Conservation (phyloP, 2,797 vertebrate species). For the Lutjanus argentimaculatus region DNA sequence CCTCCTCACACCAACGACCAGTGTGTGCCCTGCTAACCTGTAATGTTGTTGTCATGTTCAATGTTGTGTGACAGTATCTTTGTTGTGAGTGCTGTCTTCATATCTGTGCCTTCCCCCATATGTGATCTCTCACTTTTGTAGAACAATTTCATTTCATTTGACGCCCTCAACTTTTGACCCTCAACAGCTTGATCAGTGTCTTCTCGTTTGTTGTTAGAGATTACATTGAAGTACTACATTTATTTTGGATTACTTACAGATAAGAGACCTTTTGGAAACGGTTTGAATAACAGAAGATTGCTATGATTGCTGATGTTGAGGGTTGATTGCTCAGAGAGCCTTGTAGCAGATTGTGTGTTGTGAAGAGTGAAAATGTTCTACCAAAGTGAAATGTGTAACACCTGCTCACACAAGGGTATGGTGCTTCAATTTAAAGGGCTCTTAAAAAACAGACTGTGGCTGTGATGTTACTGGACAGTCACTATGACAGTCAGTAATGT, state of each 20-base stretch:
- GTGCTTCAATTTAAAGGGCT: neutral
- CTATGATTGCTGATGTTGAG: neutral
- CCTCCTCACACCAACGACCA: slow-evolving; percentile 63
- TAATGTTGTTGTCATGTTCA: slow-evolving; percentile 42
- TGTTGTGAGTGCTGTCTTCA: slow-evolving; percentile 37
- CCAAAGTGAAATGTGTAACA: slow-evolving; percentile 29
- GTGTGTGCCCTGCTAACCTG: slow-evolving; percentile 64
- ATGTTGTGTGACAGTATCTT: slow-evolving; percentile 40
- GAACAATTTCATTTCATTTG: slow-evolving; percentile 49
- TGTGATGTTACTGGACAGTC: slow-evolving; percentile 18
- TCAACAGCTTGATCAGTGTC: neutral
- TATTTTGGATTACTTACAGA: neutral
- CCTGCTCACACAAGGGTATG: slow-evolving; percentile 24
- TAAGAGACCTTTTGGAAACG: neutral
- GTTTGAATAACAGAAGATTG: neutral
- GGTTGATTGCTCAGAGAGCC: neutral
- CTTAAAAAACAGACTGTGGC: neutral
- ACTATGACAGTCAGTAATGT: neutral
- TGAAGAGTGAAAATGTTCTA: slow-evolving; percentile 60
- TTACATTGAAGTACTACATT: neutral
- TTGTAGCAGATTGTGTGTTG: slow-evolving; percentile 15
- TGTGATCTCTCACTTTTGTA: slow-evolving; percentile 5
- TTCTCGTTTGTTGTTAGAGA: neutral
- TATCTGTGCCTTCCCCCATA: slow-evolving; percentile 21
- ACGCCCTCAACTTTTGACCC: neutral